phyloP scores from a whole-genome alignment of 2,113 vertebrate species.

The Psettodes erumei region DNA sequence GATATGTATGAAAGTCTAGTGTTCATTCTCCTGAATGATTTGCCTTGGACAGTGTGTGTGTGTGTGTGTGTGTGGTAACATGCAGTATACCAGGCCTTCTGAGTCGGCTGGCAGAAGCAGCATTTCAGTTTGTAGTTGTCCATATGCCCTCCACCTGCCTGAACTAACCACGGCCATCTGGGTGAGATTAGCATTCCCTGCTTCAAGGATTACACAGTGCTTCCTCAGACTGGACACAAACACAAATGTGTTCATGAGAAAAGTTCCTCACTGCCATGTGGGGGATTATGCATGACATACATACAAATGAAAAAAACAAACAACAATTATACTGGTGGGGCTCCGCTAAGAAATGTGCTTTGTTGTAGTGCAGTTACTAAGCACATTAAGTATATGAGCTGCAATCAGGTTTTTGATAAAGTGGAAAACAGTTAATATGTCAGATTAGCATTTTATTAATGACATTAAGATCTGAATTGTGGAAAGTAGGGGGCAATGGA shows the following conservation, averaged over 20 bases:
- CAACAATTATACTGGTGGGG: background rate
- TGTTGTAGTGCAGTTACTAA: too few species aligned
- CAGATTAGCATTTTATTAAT: too few species aligned
- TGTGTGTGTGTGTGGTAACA: constrained; percentile 5
- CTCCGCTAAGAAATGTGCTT: too few species aligned
- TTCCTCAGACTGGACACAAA: background rate
- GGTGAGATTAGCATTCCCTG: constrained; percentile 38
- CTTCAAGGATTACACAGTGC: constrained; percentile 8
- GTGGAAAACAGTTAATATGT: too few species aligned
- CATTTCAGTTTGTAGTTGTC: constrained; percentile 28
- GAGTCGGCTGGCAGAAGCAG: constrained; percentile 28
- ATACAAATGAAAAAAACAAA: background rate
- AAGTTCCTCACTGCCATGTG: background rate
- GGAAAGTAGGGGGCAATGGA: too few species aligned
- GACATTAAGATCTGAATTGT: too few species aligned
- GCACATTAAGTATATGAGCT: too few species aligned
- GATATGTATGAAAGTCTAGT: constrained; percentile 12
- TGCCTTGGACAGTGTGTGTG: background rate
- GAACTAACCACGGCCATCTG: constrained; percentile 45
- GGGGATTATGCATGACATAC: background rate
- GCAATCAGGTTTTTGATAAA: too few species aligned
- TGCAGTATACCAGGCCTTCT: constrained; percentile 10
- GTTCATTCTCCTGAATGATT: constrained; percentile 22
- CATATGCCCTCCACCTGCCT: constrained; percentile 55
- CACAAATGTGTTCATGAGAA: background rate